Evolutionary conservation across 2,113 vertebrate genomes (phyloP).

Genomic region (Butastur rufipennis): DNA sequence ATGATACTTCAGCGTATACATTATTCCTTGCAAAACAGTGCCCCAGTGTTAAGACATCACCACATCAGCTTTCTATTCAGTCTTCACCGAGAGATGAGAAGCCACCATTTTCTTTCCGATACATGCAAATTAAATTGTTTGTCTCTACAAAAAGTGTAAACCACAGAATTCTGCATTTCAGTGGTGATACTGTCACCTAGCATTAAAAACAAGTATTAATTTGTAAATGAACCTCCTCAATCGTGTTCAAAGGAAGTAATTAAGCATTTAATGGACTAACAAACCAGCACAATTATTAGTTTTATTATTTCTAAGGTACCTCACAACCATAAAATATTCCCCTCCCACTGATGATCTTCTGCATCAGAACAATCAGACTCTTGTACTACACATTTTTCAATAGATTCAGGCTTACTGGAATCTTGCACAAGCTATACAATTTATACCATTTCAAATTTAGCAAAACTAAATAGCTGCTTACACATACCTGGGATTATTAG

Average conservation of each 20-base stretch:
- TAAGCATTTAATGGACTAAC: conserved; percentile 28
- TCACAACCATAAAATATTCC: not conserved
- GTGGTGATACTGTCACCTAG: conserved; percentile 20
- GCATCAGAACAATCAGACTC: not conserved
- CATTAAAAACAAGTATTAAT: conserved; percentile 37
- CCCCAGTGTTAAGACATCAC: not conserved
- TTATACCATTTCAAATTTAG: not conserved
- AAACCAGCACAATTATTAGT: conserved; percentile 14
- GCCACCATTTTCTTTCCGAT: conserved; percentile 54
- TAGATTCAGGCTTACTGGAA: not conserved
- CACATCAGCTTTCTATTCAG: not conserved
- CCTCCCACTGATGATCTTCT: not conserved
- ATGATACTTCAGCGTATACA: not conserved
- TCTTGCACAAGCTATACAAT: not conserved
- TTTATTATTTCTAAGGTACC: conserved; percentile 26
- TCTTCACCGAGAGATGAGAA: not conserved
- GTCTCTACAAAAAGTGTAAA: not conserved
- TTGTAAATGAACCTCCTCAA: not conserved
- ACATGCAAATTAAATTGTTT: conserved; percentile 44
- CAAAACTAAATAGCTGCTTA: not conserved
- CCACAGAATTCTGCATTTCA: not conserved
- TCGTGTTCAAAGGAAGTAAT: conserved; percentile 2
- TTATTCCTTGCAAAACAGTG: not conserved
- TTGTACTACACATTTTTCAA: not conserved
- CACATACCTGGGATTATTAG: not conserved